phyloP scores from a whole-genome alignment of 2,888 invertebrate species.

The Drosophila monieri region DNA sequence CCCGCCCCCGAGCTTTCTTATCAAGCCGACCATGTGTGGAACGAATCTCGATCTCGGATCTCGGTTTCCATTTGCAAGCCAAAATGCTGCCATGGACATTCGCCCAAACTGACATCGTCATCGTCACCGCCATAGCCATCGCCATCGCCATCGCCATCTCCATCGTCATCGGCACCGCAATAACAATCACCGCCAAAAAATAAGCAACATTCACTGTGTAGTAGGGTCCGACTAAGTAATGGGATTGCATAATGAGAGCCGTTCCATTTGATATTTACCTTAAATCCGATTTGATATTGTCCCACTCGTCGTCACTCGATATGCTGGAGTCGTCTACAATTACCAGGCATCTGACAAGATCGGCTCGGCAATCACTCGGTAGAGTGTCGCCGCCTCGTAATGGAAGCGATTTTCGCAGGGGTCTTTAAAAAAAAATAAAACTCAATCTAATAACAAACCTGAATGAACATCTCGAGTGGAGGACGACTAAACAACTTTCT shows the following conservation, averaged over 20 bases:
- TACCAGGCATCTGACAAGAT: conserved; percentile 50
- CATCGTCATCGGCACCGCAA: conserved; percentile 48
- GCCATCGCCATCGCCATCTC: conserved; percentile 11
- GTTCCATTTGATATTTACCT: conserved; percentile 68
- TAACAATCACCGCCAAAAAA: conserved; percentile 39
- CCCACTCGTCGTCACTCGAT: conserved; percentile 72
- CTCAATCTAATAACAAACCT: conserved; percentile 19
- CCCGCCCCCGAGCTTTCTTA: conserved; percentile 45
- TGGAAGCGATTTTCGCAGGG: conserved; percentile 23
- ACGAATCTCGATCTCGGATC: conserved; percentile 26
- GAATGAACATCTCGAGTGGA: conserved; percentile 8
- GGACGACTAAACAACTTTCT: conserved; percentile 46
- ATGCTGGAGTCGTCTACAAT: conserved; percentile 69
- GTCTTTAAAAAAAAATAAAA: background rate
- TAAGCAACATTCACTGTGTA: conserved; percentile 42
- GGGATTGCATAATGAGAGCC: conserved; percentile 63
- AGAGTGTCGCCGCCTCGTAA: background rate
- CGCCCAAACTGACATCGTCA: conserved; percentile 61
- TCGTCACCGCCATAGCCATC: conserved; percentile 15
- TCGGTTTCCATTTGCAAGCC: conserved; percentile 11
- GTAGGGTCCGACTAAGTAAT: conserved; percentile 48
- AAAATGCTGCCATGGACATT: conserved; percentile 26
- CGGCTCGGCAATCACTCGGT: conserved; percentile 23
- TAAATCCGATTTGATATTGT: conserved; percentile 69
- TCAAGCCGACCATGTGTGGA: conserved; percentile 47